Evolutionary conservation across 2,797 vertebrate genomes (phyloP).

Genomic region (Danio aesculapii): DNA sequence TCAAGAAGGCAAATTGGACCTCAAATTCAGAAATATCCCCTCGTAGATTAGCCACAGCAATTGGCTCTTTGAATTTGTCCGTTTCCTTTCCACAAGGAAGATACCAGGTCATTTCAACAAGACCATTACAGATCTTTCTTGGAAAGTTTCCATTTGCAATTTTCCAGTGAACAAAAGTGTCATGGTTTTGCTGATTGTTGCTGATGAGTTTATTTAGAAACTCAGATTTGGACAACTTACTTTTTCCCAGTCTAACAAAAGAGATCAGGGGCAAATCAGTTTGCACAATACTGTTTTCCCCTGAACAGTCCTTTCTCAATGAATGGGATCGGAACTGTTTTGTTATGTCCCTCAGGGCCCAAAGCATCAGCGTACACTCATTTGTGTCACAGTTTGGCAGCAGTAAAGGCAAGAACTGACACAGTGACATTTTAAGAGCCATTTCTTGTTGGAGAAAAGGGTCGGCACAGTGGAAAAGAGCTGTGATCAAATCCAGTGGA

Average conservation of each 20-base stretch:
- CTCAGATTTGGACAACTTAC: not conserved
- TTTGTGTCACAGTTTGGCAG: conserved; percentile 63
- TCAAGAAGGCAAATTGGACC: not conserved
- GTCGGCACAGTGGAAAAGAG: conserved; percentile 76
- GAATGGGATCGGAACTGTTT: conserved; percentile 49
- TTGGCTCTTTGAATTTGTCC: conserved; percentile 8
- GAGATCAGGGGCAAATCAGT: not conserved
- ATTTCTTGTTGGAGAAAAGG: conserved; percentile 79
- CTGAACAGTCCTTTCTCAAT: no score
- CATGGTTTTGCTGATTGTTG: conserved; percentile 1
- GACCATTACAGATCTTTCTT: conserved; percentile 11
- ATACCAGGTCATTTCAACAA: conserved; percentile 33
- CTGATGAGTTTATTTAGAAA: conserved; percentile 4
- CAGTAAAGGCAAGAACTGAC: conserved; percentile 81
- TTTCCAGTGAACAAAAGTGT: not conserved
- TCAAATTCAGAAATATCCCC: not conserved
- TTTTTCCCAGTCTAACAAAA: conserved; percentile 20
- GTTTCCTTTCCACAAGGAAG: not conserved
- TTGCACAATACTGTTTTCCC: not conserved
- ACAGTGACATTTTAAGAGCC: conserved; percentile 77
- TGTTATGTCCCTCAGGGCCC: conserved; percentile 77
- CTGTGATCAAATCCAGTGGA: conserved; percentile 72
- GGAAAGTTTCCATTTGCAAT: not conserved
- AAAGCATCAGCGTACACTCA: conserved; percentile 73
- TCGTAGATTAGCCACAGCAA: not conserved